Percentiles rank a stretch among this genome's conserved stretches.
Evolutionary conservation across 2,797 vertebrate species (phyloP).

Genomic region (Trachops cirrhosus): DNA sequence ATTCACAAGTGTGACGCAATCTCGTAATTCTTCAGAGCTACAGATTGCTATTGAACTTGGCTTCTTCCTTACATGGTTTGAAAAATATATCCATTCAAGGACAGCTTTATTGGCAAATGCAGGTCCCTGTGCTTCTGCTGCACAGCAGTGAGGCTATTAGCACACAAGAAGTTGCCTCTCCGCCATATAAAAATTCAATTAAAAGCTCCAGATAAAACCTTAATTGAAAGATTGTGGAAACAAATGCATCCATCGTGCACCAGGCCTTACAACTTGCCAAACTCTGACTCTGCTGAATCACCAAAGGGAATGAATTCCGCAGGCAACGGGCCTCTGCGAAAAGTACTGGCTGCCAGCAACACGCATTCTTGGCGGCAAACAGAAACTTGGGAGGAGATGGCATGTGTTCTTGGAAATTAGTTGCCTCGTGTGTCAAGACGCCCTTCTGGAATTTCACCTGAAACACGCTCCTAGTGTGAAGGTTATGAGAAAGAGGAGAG

Average conservation of each 20-base stretch:
- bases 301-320: background rate
- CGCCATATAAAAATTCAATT: slow-evolving; percentile 35
- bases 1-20: background rate
- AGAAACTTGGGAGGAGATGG: background rate
- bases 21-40: background rate
- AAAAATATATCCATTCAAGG: background rate
- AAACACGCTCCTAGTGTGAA: background rate
- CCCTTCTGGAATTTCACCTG: background rate
- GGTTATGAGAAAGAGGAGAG: background rate
- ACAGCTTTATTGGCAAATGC: background rate
- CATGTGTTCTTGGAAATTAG: background rate
- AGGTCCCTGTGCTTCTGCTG: background rate
- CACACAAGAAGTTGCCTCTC: slow-evolving; percentile 9
- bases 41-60: background rate
- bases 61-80: background rate
- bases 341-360: background rate
- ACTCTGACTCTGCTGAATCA: background rate
- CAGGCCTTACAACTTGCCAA: background rate
- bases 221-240: slow-evolving; percentile 59
- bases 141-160: slow-evolving; percentile 17
- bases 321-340: background rate
- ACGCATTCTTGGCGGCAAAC: background rate
- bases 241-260: background rate
- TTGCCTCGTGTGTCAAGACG: background rate
- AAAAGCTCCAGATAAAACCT: slow-evolving; percentile 47